Evolutionary conservation across 2,113 vertebrate species (phyloP).

Genomic region (Ptychochromis oligacanthus): DNA sequence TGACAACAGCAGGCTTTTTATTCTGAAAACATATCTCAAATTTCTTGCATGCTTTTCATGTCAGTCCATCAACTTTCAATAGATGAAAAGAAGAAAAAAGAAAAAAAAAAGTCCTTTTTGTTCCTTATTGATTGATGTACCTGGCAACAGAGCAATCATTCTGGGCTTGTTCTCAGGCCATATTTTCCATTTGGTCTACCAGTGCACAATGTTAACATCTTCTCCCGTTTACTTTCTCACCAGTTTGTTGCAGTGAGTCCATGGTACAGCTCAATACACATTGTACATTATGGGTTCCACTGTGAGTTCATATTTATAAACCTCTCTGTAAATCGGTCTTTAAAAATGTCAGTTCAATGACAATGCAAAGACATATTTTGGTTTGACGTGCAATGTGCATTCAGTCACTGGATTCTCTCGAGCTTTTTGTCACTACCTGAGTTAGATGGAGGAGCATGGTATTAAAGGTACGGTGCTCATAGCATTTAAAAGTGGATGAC

Average conservation of each 20-base stretch:
- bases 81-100: background rate
- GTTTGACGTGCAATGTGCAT: background rate
- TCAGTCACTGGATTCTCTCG: background rate
- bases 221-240: background rate
- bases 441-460: background rate
- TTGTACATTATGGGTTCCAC: background rate
- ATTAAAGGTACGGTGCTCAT: background rate
- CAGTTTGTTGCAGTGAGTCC: conserved; percentile 12
- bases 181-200: background rate
- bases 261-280: background rate
- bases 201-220: background rate
- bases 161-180: background rate
- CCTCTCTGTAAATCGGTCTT: no score
- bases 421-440: background rate
- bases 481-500: background rate
- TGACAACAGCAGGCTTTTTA: background rate
- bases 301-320: no score
- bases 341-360: no score
- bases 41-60: background rate
- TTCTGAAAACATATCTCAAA: background rate
- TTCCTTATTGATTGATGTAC: background rate
- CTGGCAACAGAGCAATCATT: background rate
- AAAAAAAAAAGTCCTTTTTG: background rate
- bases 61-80: background rate
- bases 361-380: background rate